These are phyloP conservation scores for Macroramphosus scolopax DNA, from an alignment of 2,797 vertebrate genomes.

Conservation along the genomic window DNA sequence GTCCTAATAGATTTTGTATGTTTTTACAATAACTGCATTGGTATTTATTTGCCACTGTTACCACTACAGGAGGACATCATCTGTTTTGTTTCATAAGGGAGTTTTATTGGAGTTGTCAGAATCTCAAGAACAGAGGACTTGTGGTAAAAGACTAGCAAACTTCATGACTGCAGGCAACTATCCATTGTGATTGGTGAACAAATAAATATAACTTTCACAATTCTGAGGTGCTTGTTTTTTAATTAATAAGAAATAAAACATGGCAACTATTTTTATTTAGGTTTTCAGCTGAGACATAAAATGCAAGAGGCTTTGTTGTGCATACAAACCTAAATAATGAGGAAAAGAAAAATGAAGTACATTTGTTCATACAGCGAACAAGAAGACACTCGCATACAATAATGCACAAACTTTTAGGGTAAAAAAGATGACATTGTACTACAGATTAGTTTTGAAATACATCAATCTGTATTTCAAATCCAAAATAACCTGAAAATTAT, in stretches of 20 bases:
- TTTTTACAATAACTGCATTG: slow-evolving; percentile 57
- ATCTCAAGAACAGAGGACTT: slow-evolving; percentile 20
- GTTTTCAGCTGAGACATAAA: too few relatives aligned
- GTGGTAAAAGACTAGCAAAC: slow-evolving; percentile 34
- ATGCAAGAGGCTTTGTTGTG: too few relatives aligned
- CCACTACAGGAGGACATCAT: slow-evolving; percentile 33
- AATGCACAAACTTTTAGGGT: too few relatives aligned
- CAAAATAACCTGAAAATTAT: too few relatives aligned
- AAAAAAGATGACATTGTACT: too few relatives aligned
- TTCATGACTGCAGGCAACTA: slow-evolving; percentile 25
- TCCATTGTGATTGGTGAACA: slow-evolving; percentile 32
- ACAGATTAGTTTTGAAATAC: too few relatives aligned
- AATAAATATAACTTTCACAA: slow-evolving; percentile 68
- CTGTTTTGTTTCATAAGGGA: slow-evolving; percentile 37
- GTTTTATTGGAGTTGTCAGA: slow-evolving; percentile 26
- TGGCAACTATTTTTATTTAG: too few relatives aligned
- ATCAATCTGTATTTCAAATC: too few relatives aligned
- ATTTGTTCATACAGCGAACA: too few relatives aligned
- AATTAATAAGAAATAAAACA: neutral
- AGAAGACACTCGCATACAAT: too few relatives aligned
- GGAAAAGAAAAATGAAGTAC: too few relatives aligned
- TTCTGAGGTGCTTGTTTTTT: neutral
- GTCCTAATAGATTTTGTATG: slow-evolving; percentile 48
- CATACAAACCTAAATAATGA: too few relatives aligned
- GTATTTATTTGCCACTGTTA: slow-evolving; percentile 74